These are phyloP conservation scores for Clarias laeviceps DNA, from an alignment of 2,797 vertebrate species.

Conservation along the genomic window DNA sequence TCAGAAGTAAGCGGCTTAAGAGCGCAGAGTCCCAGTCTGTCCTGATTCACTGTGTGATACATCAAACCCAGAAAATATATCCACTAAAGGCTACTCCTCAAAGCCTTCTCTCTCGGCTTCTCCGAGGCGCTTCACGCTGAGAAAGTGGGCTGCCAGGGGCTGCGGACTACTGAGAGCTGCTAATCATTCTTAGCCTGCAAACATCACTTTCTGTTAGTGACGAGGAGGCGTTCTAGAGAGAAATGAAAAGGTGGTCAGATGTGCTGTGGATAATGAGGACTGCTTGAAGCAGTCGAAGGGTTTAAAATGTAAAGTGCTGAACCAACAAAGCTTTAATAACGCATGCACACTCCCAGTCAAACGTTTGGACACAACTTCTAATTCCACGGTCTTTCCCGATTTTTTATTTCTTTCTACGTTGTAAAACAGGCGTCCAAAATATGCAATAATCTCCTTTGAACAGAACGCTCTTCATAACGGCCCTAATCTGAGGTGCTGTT, in stretches of 20 bases:
- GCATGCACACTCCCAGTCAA: too few relatives aligned
- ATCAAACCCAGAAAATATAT: conserved; percentile 55
- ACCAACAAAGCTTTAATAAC: neutral
- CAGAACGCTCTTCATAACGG: too few relatives aligned
- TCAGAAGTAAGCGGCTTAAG: conserved; percentile 1
- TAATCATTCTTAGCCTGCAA: conserved; percentile 37
- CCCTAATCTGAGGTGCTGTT: too few relatives aligned
- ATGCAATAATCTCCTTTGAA: too few relatives aligned
- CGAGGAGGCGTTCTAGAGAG: neutral
- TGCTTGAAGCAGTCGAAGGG: neutral
- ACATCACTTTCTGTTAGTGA: conserved; percentile 24
- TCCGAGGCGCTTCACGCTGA: conserved; percentile 42
- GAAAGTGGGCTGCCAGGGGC: conserved; percentile 41
- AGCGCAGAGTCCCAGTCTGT: conserved; percentile 30
- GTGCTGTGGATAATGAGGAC: conserved; percentile 17
- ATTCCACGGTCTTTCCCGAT: too few relatives aligned
- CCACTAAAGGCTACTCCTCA: conserved; percentile 50
- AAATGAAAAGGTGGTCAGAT: conserved; percentile 35
- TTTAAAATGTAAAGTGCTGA: neutral
- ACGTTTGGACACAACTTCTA: too few relatives aligned
- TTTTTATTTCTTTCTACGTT: too few relatives aligned
- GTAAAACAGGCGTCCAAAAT: too few relatives aligned
- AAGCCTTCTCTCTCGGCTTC: conserved; percentile 28
- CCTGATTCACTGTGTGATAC: conserved; percentile 48
- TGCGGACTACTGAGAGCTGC: conserved; percentile 34